Conservation (phyloP, 2,797 vertebrate genomes). For the Anomalospiza imberbis region DNA sequence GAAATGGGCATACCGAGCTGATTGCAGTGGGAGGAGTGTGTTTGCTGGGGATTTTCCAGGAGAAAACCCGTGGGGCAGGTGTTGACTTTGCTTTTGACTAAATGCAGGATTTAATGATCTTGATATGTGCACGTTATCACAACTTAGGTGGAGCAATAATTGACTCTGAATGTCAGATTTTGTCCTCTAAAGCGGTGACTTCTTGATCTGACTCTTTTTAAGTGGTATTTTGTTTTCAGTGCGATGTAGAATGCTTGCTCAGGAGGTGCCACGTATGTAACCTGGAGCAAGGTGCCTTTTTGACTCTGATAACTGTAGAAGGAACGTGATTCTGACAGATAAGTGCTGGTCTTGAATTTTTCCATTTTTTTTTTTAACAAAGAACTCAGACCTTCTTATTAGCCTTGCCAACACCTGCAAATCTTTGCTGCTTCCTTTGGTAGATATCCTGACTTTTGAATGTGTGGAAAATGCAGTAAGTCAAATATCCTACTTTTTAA, state of each 20-base stretch:
- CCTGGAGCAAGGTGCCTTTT: constrained; percentile 50
- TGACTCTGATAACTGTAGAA: constrained; percentile 8
- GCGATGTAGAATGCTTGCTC: neutral
- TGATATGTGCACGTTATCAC: neutral
- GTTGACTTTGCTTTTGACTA: constrained; percentile 21
- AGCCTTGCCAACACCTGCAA: neutral
- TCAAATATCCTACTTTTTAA: neutral
- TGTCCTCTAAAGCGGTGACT: constrained; percentile 7
- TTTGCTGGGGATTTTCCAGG: constrained; percentile 27
- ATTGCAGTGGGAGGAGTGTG: neutral
- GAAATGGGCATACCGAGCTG: neutral
- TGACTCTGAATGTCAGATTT: constrained; percentile 46
- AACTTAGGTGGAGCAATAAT: neutral
- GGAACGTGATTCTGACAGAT: neutral
- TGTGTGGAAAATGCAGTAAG: constrained; percentile 41
- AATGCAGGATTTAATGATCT: neutral
- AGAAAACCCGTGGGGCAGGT: neutral
- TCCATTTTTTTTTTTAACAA: neutral
- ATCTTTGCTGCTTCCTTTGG: neutral
- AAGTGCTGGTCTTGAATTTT: neutral
- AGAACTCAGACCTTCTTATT: neutral
- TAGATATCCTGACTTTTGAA: neutral
- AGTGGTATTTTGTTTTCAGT: neutral
- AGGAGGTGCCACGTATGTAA: neutral
- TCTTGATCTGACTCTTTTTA: neutral